These are phyloP conservation scores for Atherinosoma microstoma DNA, from an alignment of 2,797 vertebrate species.

Conservation along the genomic window DNA sequence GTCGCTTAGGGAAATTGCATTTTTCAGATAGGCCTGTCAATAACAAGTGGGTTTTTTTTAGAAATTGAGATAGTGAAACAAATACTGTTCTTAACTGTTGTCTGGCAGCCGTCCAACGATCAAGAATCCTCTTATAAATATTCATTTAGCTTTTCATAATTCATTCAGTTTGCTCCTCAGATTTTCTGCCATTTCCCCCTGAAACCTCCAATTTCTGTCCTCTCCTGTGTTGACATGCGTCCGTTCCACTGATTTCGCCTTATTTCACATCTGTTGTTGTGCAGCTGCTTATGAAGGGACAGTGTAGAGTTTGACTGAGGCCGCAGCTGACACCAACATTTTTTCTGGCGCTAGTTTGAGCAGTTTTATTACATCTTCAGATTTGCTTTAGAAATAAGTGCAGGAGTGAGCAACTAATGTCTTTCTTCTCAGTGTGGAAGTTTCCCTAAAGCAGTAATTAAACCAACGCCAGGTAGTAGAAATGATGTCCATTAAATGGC, in stretches of 20 bases:
- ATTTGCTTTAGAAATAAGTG: background rate
- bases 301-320: slow-evolving; percentile 22
- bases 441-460: background rate
- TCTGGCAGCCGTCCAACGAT: slow-evolving; percentile 72
- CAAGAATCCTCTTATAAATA: slow-evolving; percentile 74
- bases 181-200: slow-evolving; percentile 31
- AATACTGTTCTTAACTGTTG: slow-evolving; percentile 72
- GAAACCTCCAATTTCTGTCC: slow-evolving; percentile 51
- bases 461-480: background rate
- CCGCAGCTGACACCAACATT: background rate
- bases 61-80: slow-evolving; percentile 70
- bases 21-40: slow-evolving; percentile 80
- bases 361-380: background rate
- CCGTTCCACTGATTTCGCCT: slow-evolving; percentile 62
- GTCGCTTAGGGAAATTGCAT: slow-evolving; percentile 80
- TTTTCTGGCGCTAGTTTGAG: background rate
- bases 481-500: background rate
- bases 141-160: slow-evolving; percentile 73
- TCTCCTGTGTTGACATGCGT: slow-evolving; percentile 57
- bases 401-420: background rate
- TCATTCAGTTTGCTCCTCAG: slow-evolving; percentile 66
- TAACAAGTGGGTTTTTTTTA: slow-evolving; percentile 53
- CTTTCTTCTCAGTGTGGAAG: background rate
- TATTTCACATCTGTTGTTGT: slow-evolving; percentile 34
- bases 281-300: slow-evolving; percentile 19